Conservation (phyloP, 2,888 invertebrate species). For the Eucriotettix oculatus region DNA sequence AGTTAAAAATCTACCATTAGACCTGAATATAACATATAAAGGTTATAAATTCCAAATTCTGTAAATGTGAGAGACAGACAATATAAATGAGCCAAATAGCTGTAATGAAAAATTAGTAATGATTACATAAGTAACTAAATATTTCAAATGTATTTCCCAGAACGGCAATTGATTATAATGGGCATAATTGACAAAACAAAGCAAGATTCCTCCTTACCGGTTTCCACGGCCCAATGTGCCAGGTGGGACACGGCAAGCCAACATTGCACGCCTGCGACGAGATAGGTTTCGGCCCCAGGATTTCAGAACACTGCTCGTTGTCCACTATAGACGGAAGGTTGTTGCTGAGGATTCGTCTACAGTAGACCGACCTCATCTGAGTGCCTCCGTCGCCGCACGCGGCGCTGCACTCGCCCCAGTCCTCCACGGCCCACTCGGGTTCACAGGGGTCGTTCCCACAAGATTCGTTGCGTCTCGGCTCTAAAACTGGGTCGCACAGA, state of each 20-base stretch:
- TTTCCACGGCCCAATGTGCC: slow-evolving; percentile 81
- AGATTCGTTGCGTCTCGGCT: slow-evolving; percentile 50
- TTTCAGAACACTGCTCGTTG: slow-evolving; percentile 53
- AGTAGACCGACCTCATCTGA: slow-evolving; percentile 53
- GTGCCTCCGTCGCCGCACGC: slow-evolving; percentile 64
- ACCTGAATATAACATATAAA: no score
- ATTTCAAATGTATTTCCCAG: no score
- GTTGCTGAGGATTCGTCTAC: slow-evolving; percentile 60
- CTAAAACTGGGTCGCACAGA: slow-evolving; percentile 61
- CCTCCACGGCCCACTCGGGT: slow-evolving; percentile 59
- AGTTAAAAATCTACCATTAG: no score
- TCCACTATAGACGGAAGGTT: slow-evolving; percentile 56
- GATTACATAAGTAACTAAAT: no score
- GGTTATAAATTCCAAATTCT: no score
- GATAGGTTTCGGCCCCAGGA: slow-evolving; percentile 50
- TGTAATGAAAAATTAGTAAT: no score
- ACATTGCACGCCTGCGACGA: slow-evolving; percentile 56
- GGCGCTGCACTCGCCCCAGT: slow-evolving; percentile 69
- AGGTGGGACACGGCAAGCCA: slow-evolving; percentile 63
- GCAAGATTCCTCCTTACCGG: slow-evolving; percentile 40
- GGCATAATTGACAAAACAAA: no score
- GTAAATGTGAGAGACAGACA: no score
- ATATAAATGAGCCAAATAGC: no score
- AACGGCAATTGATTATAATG: no score
- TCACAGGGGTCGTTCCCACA: slow-evolving; percentile 66